Conservation (phyloP, 1,140 invertebrate genomes). For the Trichoplusia ni region DNA sequence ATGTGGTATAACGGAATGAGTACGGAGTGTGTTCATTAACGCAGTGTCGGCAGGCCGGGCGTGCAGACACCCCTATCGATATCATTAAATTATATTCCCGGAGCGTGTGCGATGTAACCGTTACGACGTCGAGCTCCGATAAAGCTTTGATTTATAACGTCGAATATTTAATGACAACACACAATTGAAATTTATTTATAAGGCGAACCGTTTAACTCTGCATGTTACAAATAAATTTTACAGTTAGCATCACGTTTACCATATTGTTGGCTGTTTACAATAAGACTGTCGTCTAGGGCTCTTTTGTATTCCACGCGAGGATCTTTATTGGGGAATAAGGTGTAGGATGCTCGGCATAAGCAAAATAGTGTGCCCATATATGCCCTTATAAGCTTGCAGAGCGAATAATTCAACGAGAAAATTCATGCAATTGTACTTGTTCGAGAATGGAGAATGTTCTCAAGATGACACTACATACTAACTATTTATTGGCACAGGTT, state of each 20-base stretch:
- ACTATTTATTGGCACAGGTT: conserved; percentile 20
- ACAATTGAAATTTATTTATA: conserved; percentile 78
- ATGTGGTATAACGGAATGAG: conserved; percentile 1
- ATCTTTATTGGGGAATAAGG: conserved; percentile 41
- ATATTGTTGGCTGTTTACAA: conserved; percentile 57
- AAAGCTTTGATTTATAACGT: conserved; percentile 75
- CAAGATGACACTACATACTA: conserved; percentile 9
- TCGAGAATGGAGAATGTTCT: conserved; percentile 13
- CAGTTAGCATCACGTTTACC: conserved; percentile 62
- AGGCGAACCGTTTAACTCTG: conserved; percentile 59
- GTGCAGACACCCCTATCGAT: conserved; percentile 61
- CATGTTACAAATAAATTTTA: conserved; percentile 73
- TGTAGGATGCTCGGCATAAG: conserved; percentile 41
- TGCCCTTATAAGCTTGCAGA: conserved; percentile 29
- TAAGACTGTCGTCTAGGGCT: conserved; percentile 48
- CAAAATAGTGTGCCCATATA: conserved; percentile 37
- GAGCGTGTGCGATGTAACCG: conserved; percentile 65
- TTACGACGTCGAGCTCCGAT: conserved; percentile 66
- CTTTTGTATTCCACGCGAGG: conserved; percentile 60
- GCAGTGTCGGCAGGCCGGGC: background rate
- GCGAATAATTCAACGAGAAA: conserved; percentile 38
- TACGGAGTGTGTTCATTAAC: conserved; percentile 18
- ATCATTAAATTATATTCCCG: conserved; percentile 74
- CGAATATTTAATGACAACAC: conserved; percentile 78
- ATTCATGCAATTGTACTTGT: conserved; percentile 29